Conservation (phyloP, 2,888 invertebrate species). For the Cosmia trapezina region DNA sequence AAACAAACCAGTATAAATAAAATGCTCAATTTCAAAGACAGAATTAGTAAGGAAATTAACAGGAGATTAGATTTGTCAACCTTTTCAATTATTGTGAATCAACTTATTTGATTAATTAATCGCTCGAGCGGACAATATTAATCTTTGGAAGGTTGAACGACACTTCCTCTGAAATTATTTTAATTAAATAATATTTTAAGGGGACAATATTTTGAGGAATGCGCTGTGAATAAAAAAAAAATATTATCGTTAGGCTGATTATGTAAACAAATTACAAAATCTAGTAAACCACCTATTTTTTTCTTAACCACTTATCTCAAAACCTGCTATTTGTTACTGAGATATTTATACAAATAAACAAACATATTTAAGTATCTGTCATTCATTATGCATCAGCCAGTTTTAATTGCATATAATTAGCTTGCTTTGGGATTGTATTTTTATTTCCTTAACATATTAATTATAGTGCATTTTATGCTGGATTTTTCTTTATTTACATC, state of each 20-base stretch:
- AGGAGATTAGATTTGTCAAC: conserved; percentile 44
- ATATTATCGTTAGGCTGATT: too few species aligned
- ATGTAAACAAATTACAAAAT: too few species aligned
- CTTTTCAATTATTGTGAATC: conserved; percentile 37
- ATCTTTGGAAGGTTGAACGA: conserved; percentile 18
- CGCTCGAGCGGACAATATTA: conserved; percentile 32
- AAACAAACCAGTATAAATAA: conserved; percentile 6
- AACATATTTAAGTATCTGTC: too few species aligned
- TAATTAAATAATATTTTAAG: conserved; percentile 32
- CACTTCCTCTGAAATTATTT: conserved; percentile 32
- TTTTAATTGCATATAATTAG: too few species aligned
- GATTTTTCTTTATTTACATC: background rate
- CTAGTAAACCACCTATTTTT: too few species aligned
- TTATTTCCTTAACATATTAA: too few species aligned
- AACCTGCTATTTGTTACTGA: too few species aligned
- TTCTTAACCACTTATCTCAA: too few species aligned
- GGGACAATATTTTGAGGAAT: background rate
- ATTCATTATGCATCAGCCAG: too few species aligned
- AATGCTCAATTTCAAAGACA: background rate
- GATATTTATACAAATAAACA: too few species aligned
- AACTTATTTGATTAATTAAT: conserved; percentile 55
- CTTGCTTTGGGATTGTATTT: too few species aligned
- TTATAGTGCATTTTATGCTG: background rate
- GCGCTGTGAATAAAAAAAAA: too few species aligned
- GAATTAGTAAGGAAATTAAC: conserved; percentile 26